Evolutionary conservation across 2,113 vertebrate species (phyloP).

Genomic region (Dicrurus megarhynchus): DNA sequence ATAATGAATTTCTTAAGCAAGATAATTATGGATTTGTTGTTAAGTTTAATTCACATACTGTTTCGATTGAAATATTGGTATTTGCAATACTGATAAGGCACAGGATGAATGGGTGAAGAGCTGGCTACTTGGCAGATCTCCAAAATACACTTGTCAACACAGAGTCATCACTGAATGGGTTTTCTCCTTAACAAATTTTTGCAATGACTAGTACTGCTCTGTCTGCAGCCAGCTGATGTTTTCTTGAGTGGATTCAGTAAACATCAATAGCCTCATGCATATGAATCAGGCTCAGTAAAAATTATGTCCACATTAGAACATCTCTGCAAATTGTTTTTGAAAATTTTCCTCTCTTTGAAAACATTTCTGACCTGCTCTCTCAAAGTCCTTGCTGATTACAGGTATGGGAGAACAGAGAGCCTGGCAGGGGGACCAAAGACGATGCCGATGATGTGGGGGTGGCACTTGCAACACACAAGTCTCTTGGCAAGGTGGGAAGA

Average conservation of each 20-base stretch:
- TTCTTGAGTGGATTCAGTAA: background rate
- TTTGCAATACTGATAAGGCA: constrained; percentile 29
- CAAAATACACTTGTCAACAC: constrained; percentile 1
- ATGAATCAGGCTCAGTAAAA: background rate
- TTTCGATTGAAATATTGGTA: constrained; percentile 7
- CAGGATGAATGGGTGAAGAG: constrained; percentile 35
- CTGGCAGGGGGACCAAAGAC: background rate
- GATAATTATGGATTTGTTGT: constrained; percentile 28
- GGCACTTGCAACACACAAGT: background rate
- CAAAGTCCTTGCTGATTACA: background rate
- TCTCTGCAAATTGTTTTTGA: background rate
- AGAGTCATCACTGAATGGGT: background rate
- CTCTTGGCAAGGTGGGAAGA: background rate
- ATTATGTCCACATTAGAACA: background rate
- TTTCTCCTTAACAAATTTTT: background rate
- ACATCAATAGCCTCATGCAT: background rate
- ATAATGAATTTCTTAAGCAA: constrained; percentile 37
- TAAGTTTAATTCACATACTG: constrained; percentile 31
- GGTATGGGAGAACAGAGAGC: background rate
- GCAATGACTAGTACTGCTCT: background rate
- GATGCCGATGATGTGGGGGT: background rate
- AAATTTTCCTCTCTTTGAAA: background rate
- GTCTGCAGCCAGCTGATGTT: background rate
- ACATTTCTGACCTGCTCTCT: background rate
- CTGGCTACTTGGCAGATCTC: constrained; percentile 42